These are phyloP conservation scores for Setipinna tenuifilis DNA, from an alignment of 2,797 vertebrate species.

Conservation along the genomic window DNA sequence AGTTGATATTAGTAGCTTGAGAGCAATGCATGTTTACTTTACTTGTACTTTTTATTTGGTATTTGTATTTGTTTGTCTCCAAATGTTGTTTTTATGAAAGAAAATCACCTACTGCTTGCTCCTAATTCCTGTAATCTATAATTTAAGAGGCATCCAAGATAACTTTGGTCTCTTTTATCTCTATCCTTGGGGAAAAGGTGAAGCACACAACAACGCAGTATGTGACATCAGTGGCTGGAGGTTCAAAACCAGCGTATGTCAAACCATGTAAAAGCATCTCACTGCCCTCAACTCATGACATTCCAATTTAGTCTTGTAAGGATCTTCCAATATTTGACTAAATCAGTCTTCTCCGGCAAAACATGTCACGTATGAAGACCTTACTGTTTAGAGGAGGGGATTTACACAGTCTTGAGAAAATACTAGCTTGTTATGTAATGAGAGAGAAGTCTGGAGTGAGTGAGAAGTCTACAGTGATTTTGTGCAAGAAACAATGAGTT, in stretches of 20 bases:
- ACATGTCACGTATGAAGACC: neutral
- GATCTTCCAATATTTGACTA: neutral
- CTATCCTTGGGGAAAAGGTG: neutral
- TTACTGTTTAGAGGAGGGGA: neutral
- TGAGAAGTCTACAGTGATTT: neutral
- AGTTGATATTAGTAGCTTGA: too few species aligned
- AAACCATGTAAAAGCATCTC: neutral
- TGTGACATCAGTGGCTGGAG: neutral
- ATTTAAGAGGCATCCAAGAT: neutral
- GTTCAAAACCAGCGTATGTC: neutral
- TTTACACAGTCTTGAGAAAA: neutral
- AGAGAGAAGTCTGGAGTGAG: neutral
- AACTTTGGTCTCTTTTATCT: neutral
- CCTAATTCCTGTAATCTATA: neutral
- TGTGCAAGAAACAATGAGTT: neutral
- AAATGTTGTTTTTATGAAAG: too few species aligned
- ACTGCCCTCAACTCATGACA: neutral
- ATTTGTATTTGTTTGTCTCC: too few species aligned
- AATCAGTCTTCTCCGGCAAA: neutral
- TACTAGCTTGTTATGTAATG: constrained; percentile 1
- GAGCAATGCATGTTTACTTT: too few species aligned
- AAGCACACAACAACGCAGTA: neutral
- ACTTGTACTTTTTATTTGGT: too few species aligned
- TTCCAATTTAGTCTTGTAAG: neutral
- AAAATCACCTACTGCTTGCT: neutral